phyloP scores from a whole-genome alignment of 2,888 invertebrate genomes.

The Protonemura montana region DNA sequence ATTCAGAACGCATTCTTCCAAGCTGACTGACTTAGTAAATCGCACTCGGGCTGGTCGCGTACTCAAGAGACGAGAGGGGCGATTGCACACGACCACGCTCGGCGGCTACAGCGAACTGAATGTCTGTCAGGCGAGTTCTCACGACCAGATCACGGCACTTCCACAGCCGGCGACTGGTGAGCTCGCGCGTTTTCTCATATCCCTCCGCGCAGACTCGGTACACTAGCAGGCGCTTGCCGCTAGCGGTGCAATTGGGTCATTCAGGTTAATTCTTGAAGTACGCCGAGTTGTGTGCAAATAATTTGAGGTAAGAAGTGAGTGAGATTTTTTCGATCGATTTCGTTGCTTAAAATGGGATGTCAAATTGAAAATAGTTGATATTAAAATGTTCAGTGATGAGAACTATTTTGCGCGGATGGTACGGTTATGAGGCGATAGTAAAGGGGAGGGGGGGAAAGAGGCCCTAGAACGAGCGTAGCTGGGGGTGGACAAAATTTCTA shows the following conservation, averaged over 20 bases:
- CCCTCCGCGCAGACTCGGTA: background rate
- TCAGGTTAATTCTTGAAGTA: background rate
- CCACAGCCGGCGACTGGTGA: background rate
- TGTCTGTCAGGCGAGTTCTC: background rate
- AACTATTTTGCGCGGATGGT: slow-evolving; percentile 1
- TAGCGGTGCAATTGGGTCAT: background rate
- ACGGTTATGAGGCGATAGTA: background rate
- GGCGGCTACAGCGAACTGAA: slow-evolving; percentile 14
- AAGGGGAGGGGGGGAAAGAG: slow-evolving; percentile 15
- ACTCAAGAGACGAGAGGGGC: background rate
- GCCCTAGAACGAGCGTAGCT: slow-evolving; percentile 27
- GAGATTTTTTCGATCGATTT: background rate
- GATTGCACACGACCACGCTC: background rate
- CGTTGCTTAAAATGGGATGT: background rate
- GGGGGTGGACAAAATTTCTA: slow-evolving; percentile 8
- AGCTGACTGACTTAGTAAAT: background rate
- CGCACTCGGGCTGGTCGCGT: background rate
- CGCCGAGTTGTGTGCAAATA: background rate
- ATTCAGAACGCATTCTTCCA: slow-evolving; percentile 39
- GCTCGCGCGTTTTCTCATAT: background rate
- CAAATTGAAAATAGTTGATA: slow-evolving; percentile 8
- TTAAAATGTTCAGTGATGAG: background rate
- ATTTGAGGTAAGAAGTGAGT: background rate
- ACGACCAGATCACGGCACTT: background rate
- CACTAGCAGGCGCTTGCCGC: background rate